These are phyloP conservation scores for Salvelinus alpinus DNA, from an alignment of 2,113 vertebrate species.

Conservation along the genomic window DNA sequence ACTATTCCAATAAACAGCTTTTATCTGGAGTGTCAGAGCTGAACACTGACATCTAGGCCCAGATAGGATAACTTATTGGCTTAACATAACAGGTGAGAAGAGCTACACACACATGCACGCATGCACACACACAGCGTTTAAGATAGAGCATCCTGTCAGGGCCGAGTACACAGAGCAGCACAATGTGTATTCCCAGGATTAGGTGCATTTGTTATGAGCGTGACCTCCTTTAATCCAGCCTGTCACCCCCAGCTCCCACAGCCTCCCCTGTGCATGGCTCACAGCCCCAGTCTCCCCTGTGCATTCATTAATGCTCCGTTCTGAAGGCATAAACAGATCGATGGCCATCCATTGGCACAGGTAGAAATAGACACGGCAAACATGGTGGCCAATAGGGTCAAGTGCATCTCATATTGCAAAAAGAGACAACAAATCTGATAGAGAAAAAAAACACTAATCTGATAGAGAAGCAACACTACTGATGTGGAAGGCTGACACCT, in stretches of 20 bases:
- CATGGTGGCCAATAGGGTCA: conserved; percentile 37
- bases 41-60: background rate
- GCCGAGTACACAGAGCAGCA: conserved; percentile 5
- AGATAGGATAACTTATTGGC: background rate
- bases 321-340: conserved; percentile 58
- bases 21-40: background rate
- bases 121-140: background rate
- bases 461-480: too few relatives aligned
- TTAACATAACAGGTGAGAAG: background rate
- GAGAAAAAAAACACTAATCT: too few relatives aligned
- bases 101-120: too few relatives aligned
- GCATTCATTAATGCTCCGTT: conserved; percentile 50
- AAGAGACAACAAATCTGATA: too few relatives aligned
- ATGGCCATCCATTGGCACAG: conserved; percentile 39
- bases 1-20: conserved; percentile 1
- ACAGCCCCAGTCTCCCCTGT: conserved; percentile 32
- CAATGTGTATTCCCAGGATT: conserved; percentile 40
- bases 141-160: background rate
- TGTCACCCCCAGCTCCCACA: conserved; percentile 33
- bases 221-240: conserved; percentile 58
- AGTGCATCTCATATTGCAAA: conserved; percentile 8
- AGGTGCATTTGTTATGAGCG: conserved; percentile 52
- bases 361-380: conserved; percentile 25
- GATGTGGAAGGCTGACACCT: too few relatives aligned
- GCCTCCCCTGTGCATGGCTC: conserved; percentile 12